phyloP scores from a whole-genome alignment of 2,797 vertebrate species.

The Acanthurus tractus region DNA sequence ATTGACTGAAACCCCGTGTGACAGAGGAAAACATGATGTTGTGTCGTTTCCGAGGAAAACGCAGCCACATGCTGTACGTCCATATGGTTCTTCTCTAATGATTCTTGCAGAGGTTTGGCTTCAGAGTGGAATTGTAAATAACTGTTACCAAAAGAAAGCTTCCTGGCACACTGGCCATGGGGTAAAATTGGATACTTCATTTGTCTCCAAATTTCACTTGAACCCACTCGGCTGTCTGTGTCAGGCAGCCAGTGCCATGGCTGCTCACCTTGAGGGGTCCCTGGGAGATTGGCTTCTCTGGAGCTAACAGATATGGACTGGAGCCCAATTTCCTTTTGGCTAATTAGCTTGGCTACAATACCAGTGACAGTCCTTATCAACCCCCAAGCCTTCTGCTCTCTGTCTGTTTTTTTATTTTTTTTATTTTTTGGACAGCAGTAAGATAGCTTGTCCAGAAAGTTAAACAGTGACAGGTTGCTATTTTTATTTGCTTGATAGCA shows the following conservation, averaged over 20 bases:
- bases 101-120: constrained; percentile 37
- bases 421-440: constrained; percentile 36
- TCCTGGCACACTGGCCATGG: constrained; percentile 26
- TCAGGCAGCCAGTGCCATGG: constrained; percentile 54
- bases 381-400: constrained; percentile 70
- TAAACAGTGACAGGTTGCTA: constrained; percentile 27
- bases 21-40: not conserved
- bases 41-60: not conserved
- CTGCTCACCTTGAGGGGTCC: constrained; percentile 80
- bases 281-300: constrained; percentile 78
- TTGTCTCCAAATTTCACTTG: constrained; percentile 74
- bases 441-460: constrained; percentile 37
- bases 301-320: constrained; percentile 82
- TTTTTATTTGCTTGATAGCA: constrained; percentile 21
- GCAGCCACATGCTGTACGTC: constrained; percentile 24
- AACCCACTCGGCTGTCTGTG: constrained; percentile 67
- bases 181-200: constrained; percentile 46
- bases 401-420: constrained; percentile 17
- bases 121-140: constrained; percentile 44
- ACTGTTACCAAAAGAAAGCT: constrained; percentile 45
- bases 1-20: too few relatives aligned
- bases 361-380: constrained; percentile 80
- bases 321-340: constrained; percentile 85
- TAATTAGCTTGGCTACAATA: constrained; percentile 86
- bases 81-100: constrained; percentile 37